Evolutionary conservation across 2,797 vertebrate species (phyloP), one percentile per base, ranked within the genome.

Genomic region (Dipus sagitta): DNA sequence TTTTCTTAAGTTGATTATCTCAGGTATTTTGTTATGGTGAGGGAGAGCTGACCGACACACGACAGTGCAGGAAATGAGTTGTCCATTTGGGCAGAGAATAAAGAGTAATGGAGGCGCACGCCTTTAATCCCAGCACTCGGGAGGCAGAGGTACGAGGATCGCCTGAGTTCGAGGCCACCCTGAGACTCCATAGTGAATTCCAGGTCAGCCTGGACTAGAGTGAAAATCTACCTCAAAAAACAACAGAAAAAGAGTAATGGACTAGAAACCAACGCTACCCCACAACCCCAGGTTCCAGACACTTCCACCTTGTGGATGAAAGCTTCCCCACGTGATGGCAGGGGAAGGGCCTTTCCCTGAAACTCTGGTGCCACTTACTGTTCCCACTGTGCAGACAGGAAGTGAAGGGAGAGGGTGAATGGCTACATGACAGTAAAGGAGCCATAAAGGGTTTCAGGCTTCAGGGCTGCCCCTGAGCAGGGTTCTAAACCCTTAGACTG

Each of bases 41-140:
- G 21, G 65, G 83, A 52, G 23, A 30, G 42, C 26, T 81, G 17
- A 81, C 42, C n/a, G 30, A 42, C 15, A 67, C 58, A 86, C 3
- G 24, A 34, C 26, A 1, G 6, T 2, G 0, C 26, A 38, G 52
- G 83, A 32, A 58, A 64, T 0, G 1, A 58, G 28, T 1, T 5
- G 67, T 64, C 13, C 15, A 1, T 42, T 10, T 8, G 26, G n/a
- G 34, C 6, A 3, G 38, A 58, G 68, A 0, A 3, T 9, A 38
- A 72, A 20, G n/a, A 77, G 18, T 60, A 2, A 4, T 17, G 52
- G 30, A 24, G 38, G 38, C 38, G 38, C 38, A 38, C 38, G 38
- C 38, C 38, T 38, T 38, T 38, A 38, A 38, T 38, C 38, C 38
- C 38, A 38, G 38, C 38, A 38, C 38, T 38, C 38, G 6, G 38